Conservation (phyloP, 1,140 invertebrate species). For the Cotesia typhae region DNA sequence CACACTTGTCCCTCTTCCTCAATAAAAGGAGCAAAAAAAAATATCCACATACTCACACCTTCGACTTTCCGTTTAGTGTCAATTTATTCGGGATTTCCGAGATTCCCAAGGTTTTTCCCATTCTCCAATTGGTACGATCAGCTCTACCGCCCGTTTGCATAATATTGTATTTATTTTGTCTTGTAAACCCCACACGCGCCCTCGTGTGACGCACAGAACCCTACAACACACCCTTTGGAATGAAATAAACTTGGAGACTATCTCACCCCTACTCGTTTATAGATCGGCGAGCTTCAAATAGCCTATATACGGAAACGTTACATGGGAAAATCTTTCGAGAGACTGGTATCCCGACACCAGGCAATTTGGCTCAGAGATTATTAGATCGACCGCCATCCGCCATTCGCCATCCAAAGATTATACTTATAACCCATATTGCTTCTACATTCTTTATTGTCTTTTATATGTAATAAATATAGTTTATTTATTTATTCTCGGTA, state of each 20-base stretch:
- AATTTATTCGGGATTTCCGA: slow-evolving; percentile 66
- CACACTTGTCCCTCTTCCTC: slow-evolving; percentile 5
- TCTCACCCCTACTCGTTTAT: slow-evolving; percentile 5
- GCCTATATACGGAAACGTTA: slow-evolving; percentile 53
- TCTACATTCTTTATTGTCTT: not conserved
- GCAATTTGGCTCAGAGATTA: slow-evolving; percentile 47
- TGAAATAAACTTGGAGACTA: slow-evolving; percentile 10
- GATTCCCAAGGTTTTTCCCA: slow-evolving; percentile 55
- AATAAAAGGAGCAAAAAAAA: not conserved
- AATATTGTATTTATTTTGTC: slow-evolving; percentile 67
- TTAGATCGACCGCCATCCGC: slow-evolving; percentile 42
- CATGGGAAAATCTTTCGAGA: slow-evolving; percentile 46
- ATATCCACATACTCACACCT: slow-evolving; percentile 20
- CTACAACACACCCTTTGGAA: slow-evolving; percentile 20
- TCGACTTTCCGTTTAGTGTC: slow-evolving; percentile 61
- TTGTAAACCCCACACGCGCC: slow-evolving; percentile 55
- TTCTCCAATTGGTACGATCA: slow-evolving; percentile 46
- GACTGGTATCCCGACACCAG: slow-evolving; percentile 34
- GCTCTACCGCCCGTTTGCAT: slow-evolving; percentile 61
- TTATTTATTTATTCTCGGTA: not conserved
- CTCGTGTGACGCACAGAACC: slow-evolving; percentile 24
- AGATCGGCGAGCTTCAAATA: slow-evolving; percentile 52
- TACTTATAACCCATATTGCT: slow-evolving; percentile 4
- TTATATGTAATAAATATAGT: not conserved
- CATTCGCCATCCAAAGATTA: slow-evolving; percentile 11